These are phyloP conservation scores for Champsocephalus esox DNA, from an alignment of 2,797 vertebrate genomes.

Conservation along the genomic window DNA sequence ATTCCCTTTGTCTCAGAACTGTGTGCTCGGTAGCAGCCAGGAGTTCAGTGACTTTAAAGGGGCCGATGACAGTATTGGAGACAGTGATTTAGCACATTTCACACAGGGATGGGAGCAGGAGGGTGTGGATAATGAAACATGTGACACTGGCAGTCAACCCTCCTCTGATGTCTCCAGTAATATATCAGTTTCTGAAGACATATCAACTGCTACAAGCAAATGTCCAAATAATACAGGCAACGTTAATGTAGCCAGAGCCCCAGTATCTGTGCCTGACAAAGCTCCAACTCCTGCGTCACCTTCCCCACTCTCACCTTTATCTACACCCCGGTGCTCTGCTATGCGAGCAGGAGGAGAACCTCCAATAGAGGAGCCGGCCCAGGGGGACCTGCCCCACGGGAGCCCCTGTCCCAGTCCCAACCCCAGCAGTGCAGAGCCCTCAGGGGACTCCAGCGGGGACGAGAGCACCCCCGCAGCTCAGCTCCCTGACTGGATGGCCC, in stretches of 20 bases:
- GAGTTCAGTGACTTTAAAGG: conserved; percentile 98
- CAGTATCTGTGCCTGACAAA: conserved; percentile 29
- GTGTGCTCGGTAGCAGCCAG: conserved; percentile 78
- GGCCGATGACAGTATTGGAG: conserved; percentile 84
- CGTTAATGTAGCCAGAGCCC: conserved; percentile 16
- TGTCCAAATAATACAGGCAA: conserved; percentile 52
- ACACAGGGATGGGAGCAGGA: conserved; percentile 61
- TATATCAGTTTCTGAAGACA: conserved; percentile 36
- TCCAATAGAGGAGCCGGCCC: conserved; percentile 77
- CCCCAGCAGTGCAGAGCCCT: conserved; percentile 72
- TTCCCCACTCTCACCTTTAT: conserved; percentile 16
- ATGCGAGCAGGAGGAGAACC: conserved; percentile 77
- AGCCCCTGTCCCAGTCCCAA: conserved; percentile 75
- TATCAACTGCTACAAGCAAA: conserved; percentile 39
- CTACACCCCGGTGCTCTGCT: conserved; percentile 33
- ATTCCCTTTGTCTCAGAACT: conserved; percentile 48
- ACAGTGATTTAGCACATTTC: conserved; percentile 83
- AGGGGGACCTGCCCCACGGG: conserved; percentile 81
- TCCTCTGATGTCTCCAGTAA: conserved; percentile 26
- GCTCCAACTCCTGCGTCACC: conserved; percentile 30
- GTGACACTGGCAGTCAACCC: conserved; percentile 45
- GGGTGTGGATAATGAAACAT: conserved; percentile 33
- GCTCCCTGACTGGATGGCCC: conserved; percentile 86
- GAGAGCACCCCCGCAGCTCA: conserved; percentile 81
- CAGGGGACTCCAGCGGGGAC: conserved; percentile 83